These are phyloP conservation scores for Xyrauchen texanus DNA, from an alignment of 2,113 vertebrate genomes.

Conservation along the genomic window DNA sequence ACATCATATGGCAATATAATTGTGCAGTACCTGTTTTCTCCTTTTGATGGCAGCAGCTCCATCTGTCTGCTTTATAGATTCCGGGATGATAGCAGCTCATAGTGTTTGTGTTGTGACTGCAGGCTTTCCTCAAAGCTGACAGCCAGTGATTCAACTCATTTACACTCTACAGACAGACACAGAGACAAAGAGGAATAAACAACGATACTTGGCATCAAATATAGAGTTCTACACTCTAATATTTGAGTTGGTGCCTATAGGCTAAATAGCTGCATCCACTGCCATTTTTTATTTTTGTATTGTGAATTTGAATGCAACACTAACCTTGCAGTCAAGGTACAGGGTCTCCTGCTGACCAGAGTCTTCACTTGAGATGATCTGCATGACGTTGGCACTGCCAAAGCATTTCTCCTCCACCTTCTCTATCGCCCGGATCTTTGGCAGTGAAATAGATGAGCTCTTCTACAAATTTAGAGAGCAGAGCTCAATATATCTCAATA, in stretches of 20 bases:
- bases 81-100: constrained; percentile 83
- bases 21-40: constrained; percentile 77
- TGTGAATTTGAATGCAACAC: background rate
- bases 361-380: constrained; percentile 76
- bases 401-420: constrained; percentile 90
- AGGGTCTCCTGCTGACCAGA: constrained; percentile 70
- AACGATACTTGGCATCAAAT: background rate
- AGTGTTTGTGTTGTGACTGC: constrained; percentile 73
- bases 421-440: constrained; percentile 77
- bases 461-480: constrained; percentile 66
- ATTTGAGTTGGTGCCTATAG: too few relatives aligned
- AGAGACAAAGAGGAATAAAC: background rate
- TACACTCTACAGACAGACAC: constrained; percentile 71
- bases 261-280: too few relatives aligned
- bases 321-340: constrained; percentile 87
- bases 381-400: constrained; percentile 82
- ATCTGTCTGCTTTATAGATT: constrained; percentile 82
- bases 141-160: constrained; percentile 87
- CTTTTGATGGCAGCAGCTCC: constrained; percentile 87
- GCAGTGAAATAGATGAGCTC: constrained; percentile 70
- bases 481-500: background rate
- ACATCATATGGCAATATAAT: background rate
- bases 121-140: constrained; percentile 80
- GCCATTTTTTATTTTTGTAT: too few relatives aligned
- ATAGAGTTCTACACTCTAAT: background rate